Base-by-base conservation (phyloP, 2,888 invertebrate species). In the Ceraclea dissimilis region DNA sequence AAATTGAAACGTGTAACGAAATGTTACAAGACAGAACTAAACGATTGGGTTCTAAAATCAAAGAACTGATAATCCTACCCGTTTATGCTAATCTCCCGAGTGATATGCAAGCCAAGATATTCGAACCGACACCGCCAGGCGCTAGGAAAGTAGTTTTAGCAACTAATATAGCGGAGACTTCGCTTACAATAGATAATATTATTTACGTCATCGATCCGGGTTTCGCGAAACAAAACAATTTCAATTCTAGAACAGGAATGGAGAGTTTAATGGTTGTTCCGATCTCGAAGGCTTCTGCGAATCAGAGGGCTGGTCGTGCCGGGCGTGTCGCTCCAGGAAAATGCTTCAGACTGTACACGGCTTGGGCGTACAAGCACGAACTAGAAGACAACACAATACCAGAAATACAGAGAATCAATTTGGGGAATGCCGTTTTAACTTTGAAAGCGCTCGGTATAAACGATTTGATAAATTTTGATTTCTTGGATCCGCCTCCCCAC, bases 181-280 rank as follows among this genome's bases (percentile, higher is more conserved):
- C 98, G 1, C 76, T 99, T 31, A 99, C 99, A 0, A 99, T 99
- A 64, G 98, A 99, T 70, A 98, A 98, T 66, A 99, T 99, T 62
- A 88, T 94, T 60, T 99, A 95, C 74, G 99, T 99, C 0, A 96
- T 99, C 63, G 99, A 99, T 76, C 96, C 98, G n/a, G 99, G 99
- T 0, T 99, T 97, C 76, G 93, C 94, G 49, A 99, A 99, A 71
- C 97, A 98, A 74, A 98, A 98, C 69, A 95, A 96, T 73, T 99
- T 96, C 68, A 91, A 98, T 75, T 95, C 98, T 0, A 82, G 94
- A 64, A 96, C 96, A 1, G 98, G 98, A 20, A 98, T 99, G 93
- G 98, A 99, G 70, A 96, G 96, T 64, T 79, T 99, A 58, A 91
- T 95, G 78, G 95, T 99, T 2, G 95, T 95, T n/a, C 98, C 98